Evolutionary conservation across 2,888 invertebrate genomes (phyloP).

Genomic region (Rugalucina vietnamica): DNA sequence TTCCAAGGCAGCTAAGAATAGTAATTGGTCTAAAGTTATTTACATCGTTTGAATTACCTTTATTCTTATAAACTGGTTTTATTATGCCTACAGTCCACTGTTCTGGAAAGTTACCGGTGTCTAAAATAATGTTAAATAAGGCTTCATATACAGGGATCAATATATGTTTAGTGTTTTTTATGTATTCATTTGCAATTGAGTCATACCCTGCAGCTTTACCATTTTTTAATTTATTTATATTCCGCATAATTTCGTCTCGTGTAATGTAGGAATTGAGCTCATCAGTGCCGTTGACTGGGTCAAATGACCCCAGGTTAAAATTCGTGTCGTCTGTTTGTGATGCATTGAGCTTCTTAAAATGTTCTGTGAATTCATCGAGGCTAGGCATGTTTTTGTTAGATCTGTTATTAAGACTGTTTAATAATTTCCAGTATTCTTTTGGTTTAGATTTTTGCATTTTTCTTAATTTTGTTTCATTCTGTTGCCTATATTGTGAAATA

Average conservation of each 20-base stretch:
- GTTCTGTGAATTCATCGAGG: neutral
- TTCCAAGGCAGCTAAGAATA: neutral
- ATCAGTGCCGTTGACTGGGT: neutral
- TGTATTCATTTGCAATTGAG: neutral
- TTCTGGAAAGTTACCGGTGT: neutral
- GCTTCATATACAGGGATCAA: neutral
- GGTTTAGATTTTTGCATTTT: neutral
- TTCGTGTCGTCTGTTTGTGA: neutral
- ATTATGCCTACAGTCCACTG: neutral
- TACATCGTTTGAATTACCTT: neutral
- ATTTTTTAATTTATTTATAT: neutral
- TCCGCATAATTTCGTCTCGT: neutral
- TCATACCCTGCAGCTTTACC: neutral
- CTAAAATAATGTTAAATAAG: neutral
- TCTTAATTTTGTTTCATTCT: neutral
- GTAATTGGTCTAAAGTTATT: neutral
- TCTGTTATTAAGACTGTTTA: neutral
- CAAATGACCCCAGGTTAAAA: neutral
- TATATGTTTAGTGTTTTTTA: neutral
- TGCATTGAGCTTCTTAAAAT: neutral
- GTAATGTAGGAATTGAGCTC: neutral
- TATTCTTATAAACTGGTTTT: neutral
- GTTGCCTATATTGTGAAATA: too few species aligned
- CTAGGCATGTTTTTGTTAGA: neutral
- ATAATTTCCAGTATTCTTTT: neutral